Percentiles rank a stretch among this genome's conserved stretches.
phyloP scores from a whole-genome alignment of 2,797 vertebrate species.

The Macropus fuliginosus region DNA sequence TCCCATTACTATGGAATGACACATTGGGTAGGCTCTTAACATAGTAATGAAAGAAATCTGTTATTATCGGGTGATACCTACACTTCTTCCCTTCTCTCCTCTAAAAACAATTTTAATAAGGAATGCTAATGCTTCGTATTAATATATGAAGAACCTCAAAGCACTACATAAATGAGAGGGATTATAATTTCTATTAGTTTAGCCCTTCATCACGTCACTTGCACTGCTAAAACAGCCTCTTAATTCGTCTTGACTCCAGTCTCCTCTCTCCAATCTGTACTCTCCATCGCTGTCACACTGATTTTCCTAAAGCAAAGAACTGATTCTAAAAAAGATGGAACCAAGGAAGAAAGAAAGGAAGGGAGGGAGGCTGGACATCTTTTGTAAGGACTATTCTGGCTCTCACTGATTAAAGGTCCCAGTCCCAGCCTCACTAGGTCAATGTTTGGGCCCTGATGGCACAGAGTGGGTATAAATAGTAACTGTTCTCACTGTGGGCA shows the following conservation, averaged over 20 bases:
- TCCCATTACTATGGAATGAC: not conserved
- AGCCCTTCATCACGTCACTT: not conserved
- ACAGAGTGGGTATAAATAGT: no score
- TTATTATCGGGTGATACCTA: not conserved
- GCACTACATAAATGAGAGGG: not conserved
- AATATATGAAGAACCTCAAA: not conserved
- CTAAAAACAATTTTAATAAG: not conserved
- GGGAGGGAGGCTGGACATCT: not conserved
- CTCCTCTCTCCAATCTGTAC: not conserved
- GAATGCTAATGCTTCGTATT: not conserved
- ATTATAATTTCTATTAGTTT: not conserved
- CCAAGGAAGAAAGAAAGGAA: no score
- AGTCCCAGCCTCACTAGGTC: no score
- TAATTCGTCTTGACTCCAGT: not conserved
- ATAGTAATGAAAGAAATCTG: conserved; percentile 45
- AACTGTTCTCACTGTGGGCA: not conserved
- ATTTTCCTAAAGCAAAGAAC: not conserved
- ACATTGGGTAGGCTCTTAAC: conserved; percentile 32
- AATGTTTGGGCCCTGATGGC: no score
- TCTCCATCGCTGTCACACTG: not conserved
- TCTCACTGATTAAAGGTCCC: no score
- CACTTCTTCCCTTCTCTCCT: not conserved
- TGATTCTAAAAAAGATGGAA: not conserved
- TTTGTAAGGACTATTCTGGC: not conserved
- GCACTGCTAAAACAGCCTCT: not conserved